Conservation (phyloP, 2,888 invertebrate genomes). For the Pristionchus maxplancki region DNA sequence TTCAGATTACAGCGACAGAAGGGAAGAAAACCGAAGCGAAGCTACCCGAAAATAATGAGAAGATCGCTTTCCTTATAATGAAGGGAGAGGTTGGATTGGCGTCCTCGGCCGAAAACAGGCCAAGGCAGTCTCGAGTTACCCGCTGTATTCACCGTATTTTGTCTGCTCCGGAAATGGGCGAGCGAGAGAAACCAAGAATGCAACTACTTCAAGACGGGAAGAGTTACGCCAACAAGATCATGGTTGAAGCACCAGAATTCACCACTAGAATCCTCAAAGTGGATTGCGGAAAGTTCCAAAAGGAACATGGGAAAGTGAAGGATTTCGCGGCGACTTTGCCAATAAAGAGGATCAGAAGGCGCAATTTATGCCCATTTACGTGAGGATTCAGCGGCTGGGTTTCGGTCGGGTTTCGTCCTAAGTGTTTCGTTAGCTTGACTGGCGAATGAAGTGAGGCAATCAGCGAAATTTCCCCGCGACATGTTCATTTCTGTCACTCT, state of each 20-base stretch:
- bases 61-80: background rate
- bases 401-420: background rate
- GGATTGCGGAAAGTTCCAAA: background rate
- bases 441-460: background rate
- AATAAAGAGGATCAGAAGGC: background rate
- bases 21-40: background rate
- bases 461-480: background rate
- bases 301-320: constrained; percentile 10
- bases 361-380: background rate
- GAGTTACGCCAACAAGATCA: too few relatives aligned
- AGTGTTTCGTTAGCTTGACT: background rate
- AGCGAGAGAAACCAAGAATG: background rate
- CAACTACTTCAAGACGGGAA: background rate
- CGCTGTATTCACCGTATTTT: background rate
- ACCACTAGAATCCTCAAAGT: too few relatives aligned
- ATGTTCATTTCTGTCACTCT: background rate
- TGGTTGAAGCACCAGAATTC: background rate
- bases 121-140: background rate
- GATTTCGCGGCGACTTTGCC: background rate
- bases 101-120: background rate
- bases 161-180: background rate
- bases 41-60: background rate
- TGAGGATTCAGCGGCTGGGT: background rate
- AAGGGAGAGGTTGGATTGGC: background rate
- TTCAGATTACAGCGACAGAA: background rate